These are phyloP conservation scores for Ceriagrion tenellum DNA, from an alignment of 2,888 invertebrate genomes.

Conservation along the genomic window DNA sequence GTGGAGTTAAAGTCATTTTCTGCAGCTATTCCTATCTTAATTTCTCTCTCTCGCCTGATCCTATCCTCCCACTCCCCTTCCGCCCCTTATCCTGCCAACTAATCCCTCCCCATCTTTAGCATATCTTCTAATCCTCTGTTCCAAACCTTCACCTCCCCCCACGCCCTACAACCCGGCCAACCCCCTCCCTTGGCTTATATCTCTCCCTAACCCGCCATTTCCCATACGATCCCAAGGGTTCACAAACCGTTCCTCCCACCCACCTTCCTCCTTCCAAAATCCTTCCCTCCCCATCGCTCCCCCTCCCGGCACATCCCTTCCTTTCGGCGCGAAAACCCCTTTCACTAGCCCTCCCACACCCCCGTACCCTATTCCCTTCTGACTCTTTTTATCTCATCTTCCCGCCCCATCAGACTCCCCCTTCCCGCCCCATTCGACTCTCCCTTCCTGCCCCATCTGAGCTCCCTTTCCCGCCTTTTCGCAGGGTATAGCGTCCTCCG, in stretches of 20 bases:
- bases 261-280: too few relatives aligned
- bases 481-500: background rate
- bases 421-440: background rate
- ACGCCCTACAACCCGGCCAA: background rate
- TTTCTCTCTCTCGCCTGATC: background rate
- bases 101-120: background rate
- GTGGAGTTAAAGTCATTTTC: background rate
- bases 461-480: background rate
- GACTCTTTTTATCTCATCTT: constrained; percentile 46
- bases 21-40: background rate
- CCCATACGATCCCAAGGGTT: background rate
- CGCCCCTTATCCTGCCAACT: background rate
- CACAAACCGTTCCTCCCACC: too few relatives aligned
- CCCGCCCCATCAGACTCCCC: background rate
- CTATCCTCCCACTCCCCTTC: background rate
- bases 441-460: background rate
- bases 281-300: background rate
- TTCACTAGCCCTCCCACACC: background rate
- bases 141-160: background rate
- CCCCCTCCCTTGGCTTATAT: background rate
- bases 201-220: background rate
- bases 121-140: background rate
- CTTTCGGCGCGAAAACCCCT: constrained; percentile 23
- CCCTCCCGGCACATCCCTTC: background rate
- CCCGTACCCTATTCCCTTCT: constrained; percentile 1